phyloP scores from a whole-genome alignment of 1,140 invertebrate genomes.

The Rhyacophila brunnea region DNA sequence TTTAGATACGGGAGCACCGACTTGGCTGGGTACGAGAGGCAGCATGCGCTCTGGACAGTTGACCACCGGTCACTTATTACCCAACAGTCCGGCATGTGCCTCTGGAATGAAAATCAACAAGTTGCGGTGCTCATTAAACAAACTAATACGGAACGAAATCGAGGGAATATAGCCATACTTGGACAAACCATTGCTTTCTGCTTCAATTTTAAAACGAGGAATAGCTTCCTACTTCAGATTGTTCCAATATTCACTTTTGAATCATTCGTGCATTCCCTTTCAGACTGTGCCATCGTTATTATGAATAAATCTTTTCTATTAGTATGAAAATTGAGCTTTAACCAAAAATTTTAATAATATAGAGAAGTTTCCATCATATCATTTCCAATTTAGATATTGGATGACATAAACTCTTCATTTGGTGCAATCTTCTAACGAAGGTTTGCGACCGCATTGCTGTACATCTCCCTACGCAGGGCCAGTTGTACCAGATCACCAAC shows the following conservation, averaged over 20 bases:
- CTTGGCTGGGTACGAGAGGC: constrained; percentile 18
- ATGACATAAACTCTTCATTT: too few relatives aligned
- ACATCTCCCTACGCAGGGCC: too few relatives aligned
- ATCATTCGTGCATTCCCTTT: neutral
- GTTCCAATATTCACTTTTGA: constrained; percentile 32
- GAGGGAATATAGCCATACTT: constrained; percentile 9
- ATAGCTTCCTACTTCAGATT: neutral
- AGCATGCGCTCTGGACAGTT: constrained; percentile 22
- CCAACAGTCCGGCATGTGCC: constrained; percentile 35
- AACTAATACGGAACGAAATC: neutral
- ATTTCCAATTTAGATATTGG: too few relatives aligned
- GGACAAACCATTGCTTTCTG: constrained; percentile 16
- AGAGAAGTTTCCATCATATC: too few relatives aligned
- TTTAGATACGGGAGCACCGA: constrained; percentile 10
- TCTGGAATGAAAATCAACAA: constrained; percentile 22
- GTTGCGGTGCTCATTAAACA: too few relatives aligned
- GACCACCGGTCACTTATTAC: constrained; percentile 27
- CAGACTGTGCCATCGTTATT: constrained; percentile 2
- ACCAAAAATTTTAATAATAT: too few relatives aligned
- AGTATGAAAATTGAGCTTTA: too few relatives aligned
- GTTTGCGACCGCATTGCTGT: too few relatives aligned
- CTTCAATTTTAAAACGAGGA: neutral
- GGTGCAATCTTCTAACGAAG: too few relatives aligned
- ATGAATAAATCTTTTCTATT: neutral
- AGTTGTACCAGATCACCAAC: too few relatives aligned